Conservation (phyloP, 2,888 invertebrate genomes). For the Nemapogon koenigi region DNA sequence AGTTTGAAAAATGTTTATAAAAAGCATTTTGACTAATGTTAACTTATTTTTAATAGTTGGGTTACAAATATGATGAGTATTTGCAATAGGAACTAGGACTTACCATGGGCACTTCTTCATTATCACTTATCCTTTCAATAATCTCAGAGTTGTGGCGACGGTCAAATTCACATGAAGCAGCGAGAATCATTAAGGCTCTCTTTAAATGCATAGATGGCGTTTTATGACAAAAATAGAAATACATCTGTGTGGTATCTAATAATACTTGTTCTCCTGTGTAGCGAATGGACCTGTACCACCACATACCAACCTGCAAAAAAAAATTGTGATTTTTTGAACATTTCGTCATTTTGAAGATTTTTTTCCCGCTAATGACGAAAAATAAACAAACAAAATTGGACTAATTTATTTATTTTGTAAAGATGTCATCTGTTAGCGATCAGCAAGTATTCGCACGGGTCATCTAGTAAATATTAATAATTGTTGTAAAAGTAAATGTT, state of each 20-base stretch:
- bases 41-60: no score
- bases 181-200: slow-evolving; percentile 94
- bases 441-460: no score
- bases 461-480: no score
- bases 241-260: slow-evolving; percentile 95
- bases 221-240: slow-evolving; percentile 94
- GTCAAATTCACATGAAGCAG: slow-evolving; percentile 96
- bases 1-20: not conserved
- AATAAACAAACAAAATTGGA: no score
- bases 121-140: slow-evolving; percentile 89
- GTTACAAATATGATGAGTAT: no score
- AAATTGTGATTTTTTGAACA: no score
- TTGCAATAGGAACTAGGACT: slow-evolving; percentile 31
- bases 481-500: no score
- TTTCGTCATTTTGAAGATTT: no score
- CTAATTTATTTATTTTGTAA: no score
- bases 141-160: slow-evolving; percentile 94
- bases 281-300: slow-evolving; percentile 99
- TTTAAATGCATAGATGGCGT: slow-evolving; percentile 95
- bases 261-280: slow-evolving; percentile 97
- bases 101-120: slow-evolving; percentile 92
- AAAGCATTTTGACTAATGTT: no score
- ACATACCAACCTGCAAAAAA: slow-evolving; percentile 81
- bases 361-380: no score
- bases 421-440: no score